These are phyloP conservation scores for Drosophila lutescens DNA, from an alignment of 2,888 invertebrate species.

Conservation along the genomic window DNA sequence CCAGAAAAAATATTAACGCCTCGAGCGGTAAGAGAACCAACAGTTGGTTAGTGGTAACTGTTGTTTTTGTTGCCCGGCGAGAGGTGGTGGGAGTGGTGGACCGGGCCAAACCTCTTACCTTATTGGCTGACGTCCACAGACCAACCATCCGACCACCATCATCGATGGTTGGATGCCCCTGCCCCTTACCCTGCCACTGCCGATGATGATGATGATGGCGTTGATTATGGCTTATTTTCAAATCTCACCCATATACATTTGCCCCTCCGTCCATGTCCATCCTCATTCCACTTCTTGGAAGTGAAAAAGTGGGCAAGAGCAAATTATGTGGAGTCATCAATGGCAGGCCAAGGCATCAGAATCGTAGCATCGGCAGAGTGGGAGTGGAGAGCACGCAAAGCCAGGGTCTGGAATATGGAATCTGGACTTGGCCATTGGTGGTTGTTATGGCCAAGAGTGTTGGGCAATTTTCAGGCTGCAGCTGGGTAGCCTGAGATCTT, in stretches of 20 bases:
- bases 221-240: conserved; percentile 83
- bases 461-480: conserved; percentile 32
- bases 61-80: conserved; percentile 56
- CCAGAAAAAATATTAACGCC: conserved; percentile 75
- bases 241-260: conserved; percentile 51
- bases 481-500: conserved; percentile 17
- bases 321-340: conserved; percentile 74
- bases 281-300: conserved; percentile 70
- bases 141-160: conserved; percentile 75
- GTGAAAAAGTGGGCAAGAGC: conserved; percentile 52
- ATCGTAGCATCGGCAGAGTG: conserved; percentile 45
- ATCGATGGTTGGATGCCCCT: conserved; percentile 56
- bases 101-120: conserved; percentile 67
- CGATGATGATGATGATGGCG: conserved; percentile 66
- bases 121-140: conserved; percentile 65
- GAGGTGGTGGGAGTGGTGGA: conserved; percentile 34
- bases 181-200: not conserved
- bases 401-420: conserved; percentile 1
- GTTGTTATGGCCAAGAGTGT: conserved; percentile 31
- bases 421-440: conserved; percentile 26
- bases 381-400: conserved; percentile 48
- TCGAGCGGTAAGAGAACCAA: conserved; percentile 57
- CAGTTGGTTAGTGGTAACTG: conserved; percentile 67
- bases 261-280: conserved; percentile 9
- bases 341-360: conserved; percentile 58